Conservation (phyloP, 2,797 vertebrate species). For the Anolis apletophallus region DNA sequence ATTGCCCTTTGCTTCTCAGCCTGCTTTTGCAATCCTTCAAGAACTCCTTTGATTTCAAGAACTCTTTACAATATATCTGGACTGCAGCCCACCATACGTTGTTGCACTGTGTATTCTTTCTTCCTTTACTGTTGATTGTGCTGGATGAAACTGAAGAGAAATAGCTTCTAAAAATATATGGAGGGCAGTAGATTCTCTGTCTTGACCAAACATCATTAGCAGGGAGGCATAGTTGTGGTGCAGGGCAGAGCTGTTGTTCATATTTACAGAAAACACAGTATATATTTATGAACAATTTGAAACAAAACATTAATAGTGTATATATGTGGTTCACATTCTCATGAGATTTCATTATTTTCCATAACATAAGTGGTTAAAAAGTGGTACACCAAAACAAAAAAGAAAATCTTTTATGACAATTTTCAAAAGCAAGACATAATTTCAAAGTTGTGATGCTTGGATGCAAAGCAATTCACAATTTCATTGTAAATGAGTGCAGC, state of each 20-base stretch:
- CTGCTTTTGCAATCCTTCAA: background rate
- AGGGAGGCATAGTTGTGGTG: background rate
- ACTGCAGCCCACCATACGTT: background rate
- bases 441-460: background rate
- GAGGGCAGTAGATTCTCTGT: background rate
- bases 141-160: background rate
- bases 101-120: background rate
- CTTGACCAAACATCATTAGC: background rate
- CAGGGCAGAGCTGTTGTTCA: background rate
- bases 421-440: background rate
- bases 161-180: background rate
- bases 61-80: background rate
- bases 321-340: background rate
- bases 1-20: background rate
- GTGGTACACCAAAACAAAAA: background rate
- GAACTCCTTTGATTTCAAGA: too few species aligned
- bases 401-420: constrained; percentile 17
- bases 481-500: constrained; percentile 20
- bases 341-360: background rate
- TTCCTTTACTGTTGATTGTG: background rate
- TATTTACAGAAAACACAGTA: background rate
- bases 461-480: background rate
- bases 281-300: too few species aligned
- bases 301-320: too few species aligned
- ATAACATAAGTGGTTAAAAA: constrained; percentile 1